Base-by-base conservation (phyloP, 2,113 vertebrate species). In the Lates calcarifer region DNA sequence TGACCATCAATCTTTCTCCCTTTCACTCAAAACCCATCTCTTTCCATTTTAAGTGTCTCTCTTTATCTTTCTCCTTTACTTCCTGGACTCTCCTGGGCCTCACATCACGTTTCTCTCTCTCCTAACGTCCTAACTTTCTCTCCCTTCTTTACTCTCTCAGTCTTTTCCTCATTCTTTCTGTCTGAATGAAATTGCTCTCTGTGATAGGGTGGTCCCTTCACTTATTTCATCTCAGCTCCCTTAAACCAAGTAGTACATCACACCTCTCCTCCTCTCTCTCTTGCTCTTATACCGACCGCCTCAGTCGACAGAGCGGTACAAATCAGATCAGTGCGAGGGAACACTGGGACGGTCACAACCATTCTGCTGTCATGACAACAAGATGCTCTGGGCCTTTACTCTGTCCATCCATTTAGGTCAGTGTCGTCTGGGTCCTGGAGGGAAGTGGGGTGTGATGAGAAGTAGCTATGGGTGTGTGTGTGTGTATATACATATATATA, bases 361-460 rank as follows among this genome's bases (percentile, higher is more conserved):
- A 58, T 86, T 74, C 51, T 28, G 65, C 49, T 79, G 74, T 35
- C 84, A 88, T 84, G 68, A 78, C 92, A 81, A 83, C 74, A 55
- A 58, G 85, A 85, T 89, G 87, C 81, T 90, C 75, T 71, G 79
- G 85, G 61, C 74, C 74, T 83, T 87, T 89, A 85, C 47, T 78
- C 53, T 70, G 47, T 55, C 51, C 62, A 67, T 80, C 75, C 77
- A 87, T 92, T 88, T 80, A 81, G 82, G 77, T 90, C 87, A 85
- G 77, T 53, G 68, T 85, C 55, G 43, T 76, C 39, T 43, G 69
- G 62, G 87, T 77, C 51, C 47, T 67, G 41, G 61, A 70, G 74
- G 22, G 24, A 56, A 66, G 43, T 75, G 56, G 53, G 43, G 39
- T 47, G 12, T 14, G 20, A 2, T 20, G 18, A 18, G 18, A n/a